Base-by-base conservation (phyloP, 2,113 vertebrate species). In the Cairina moschata region DNA sequence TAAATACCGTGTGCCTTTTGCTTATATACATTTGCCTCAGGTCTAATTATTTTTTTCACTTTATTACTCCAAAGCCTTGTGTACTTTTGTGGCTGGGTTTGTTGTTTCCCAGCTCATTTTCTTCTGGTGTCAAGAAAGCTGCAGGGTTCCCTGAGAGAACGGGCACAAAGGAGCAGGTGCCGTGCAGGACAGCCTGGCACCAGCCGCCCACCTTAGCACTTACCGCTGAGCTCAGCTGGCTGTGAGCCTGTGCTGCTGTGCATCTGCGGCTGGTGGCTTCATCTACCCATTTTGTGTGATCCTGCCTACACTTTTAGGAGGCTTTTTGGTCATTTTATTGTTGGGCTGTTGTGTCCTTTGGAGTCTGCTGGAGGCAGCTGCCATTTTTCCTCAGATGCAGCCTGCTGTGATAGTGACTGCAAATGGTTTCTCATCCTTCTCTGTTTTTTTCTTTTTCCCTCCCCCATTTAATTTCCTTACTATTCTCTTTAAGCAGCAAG, bases 211-310 rank as follows among this genome's bases (percentile, higher is more conserved):
- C 56, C 36, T 21, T 6, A 3, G n/a, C 1, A 2, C 60, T 20
- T 11, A 3, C 25, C 6, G 0, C 20, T 0, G 2, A 7, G 32
- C 6, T 25, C 22, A 18, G 1, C 13, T 13, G 76, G 1, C 73
- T 2, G 2, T 20, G 55, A 78, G 29, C 50, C 65, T 38, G 2
- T 2, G 1, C 48, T 14, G 40, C 14, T 22, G 46, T 32, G 91
- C 69, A 40, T 25, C 28, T 15, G n/a, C 0, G 3, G 17, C 86
- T 21, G 5, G 10, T 1, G 7, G 76, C 56, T 81, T 50, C 78
- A 26, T 40, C 56, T 68, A 8, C 26, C 22, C 0, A 0, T 38
- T n/a, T 38, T 31, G 17, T 0, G 0, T 10, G 17, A 14, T 17
- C 21, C 23, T 55, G 62, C 69, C 40, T 68, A 82, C 63, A 59